Conservation (phyloP, 2,113 vertebrate species). For the Cervus canadensis region DNA sequence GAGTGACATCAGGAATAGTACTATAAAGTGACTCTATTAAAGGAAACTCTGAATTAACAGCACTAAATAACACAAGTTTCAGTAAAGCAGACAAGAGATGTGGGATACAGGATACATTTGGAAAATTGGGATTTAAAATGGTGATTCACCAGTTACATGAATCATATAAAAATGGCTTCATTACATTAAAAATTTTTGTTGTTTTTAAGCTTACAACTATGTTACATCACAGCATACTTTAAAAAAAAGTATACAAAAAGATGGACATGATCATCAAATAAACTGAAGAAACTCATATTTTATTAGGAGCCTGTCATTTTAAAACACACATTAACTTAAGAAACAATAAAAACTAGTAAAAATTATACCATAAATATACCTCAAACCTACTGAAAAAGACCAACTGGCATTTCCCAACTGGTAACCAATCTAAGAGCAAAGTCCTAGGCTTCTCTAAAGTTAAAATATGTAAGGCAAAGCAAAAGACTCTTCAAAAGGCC, state of each 20-base stretch:
- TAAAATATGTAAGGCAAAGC: not conserved
- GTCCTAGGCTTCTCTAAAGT: not conserved
- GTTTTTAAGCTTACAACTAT: not conserved
- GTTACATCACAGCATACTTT: not conserved
- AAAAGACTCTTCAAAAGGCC: not conserved
- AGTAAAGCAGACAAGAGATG: not conserved
- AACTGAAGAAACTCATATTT: not conserved
- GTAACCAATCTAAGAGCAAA: not conserved
- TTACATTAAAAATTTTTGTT: not conserved
- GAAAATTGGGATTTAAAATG: constrained; percentile 36
- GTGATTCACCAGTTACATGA: not conserved
- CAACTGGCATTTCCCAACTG: not conserved
- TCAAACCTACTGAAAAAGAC: not conserved
- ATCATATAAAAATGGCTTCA: not conserved
- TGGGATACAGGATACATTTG: not conserved
- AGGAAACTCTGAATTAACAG: not conserved
- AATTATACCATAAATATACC: not conserved
- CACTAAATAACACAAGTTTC: not conserved
- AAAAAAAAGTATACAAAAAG: not conserved
- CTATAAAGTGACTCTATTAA: not conserved
- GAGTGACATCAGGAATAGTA: not conserved
- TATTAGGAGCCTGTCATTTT: not conserved
- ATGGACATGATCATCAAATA: not conserved
- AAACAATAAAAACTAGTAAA: not conserved
- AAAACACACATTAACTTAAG: not conserved